Percentiles rank a stretch among this genome's conserved stretches.
phyloP scores from a whole-genome alignment of 2,797 vertebrate genomes.

The Octomys mimax region DNA sequence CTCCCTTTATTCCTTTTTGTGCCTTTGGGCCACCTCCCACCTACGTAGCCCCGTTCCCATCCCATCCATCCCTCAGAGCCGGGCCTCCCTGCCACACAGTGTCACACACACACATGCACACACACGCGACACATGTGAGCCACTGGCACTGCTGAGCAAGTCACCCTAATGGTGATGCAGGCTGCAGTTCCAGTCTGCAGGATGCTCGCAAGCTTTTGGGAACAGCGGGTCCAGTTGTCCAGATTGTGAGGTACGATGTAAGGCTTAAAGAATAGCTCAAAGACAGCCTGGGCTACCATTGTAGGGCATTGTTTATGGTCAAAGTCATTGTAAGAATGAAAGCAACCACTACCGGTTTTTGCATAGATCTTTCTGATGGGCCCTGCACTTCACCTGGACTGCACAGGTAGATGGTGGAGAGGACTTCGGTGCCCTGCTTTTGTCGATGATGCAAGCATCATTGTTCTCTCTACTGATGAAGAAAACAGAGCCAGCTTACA shows the following conservation, averaged over 20 bases:
- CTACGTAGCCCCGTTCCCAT: accelerated
- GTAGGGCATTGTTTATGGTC: neutral
- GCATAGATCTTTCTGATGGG: neutral
- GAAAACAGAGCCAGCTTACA: neutral
- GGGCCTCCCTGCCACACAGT: no score
- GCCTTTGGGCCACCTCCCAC: neutral
- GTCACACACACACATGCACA: neutral
- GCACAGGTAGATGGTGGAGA: neutral
- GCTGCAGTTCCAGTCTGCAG: neutral
- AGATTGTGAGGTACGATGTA: neutral
- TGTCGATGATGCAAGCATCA: neutral
- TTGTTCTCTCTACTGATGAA: neutral
- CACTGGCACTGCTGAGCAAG: neutral
- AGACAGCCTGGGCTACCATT: neutral
- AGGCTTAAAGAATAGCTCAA: neutral
- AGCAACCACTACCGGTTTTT: neutral
- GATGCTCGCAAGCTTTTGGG: neutral
- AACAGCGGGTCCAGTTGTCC: neutral
- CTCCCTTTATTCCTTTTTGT: neutral
- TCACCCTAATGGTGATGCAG: accelerated
- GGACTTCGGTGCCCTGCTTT: neutral
- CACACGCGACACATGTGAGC: neutral
- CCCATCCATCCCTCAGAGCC: neutral
- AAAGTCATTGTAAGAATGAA: neutral
- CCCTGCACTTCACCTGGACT: accelerated